A percentile compares a stretch with the other conserved stretches of the same genome.
phyloP scores from a whole-genome alignment of 2,113 vertebrate species.

The Craseonycteris thonglongyai region DNA sequence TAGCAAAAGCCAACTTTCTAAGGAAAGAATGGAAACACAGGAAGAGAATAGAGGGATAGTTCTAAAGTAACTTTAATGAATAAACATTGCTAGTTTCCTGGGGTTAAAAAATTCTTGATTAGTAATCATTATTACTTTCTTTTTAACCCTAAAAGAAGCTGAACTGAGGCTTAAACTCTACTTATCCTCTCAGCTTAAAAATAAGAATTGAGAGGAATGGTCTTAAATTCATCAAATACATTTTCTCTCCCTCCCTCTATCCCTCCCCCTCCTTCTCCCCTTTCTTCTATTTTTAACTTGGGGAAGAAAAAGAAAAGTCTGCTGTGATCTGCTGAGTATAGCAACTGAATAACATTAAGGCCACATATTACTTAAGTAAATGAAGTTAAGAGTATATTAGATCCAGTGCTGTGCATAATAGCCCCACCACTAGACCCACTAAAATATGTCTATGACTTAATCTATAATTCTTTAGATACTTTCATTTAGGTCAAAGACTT shows the following conservation, averaged over 20 bases:
- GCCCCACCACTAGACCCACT: no score
- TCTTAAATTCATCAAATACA: neutral
- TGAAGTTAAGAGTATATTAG: neutral
- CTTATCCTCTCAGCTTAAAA: neutral
- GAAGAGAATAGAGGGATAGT: neutral
- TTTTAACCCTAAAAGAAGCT: neutral
- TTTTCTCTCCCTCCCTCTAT: no score
- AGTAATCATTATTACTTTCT: neutral
- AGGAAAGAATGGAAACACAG: neutral
- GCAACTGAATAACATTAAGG: neutral
- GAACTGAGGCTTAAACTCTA: neutral
- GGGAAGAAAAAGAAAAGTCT: neutral
- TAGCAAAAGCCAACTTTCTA: neutral
- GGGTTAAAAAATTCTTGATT: neutral
- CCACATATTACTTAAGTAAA: neutral
- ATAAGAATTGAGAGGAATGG: neutral
- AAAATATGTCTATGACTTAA: no score
- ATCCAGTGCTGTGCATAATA: no score
- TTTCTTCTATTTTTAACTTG: no score
- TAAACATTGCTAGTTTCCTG: neutral
- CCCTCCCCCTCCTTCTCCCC: no score
- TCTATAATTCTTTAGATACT: neutral
- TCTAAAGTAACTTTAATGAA: neutral
- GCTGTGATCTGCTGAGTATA: neutral
- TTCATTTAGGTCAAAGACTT: neutral